A percentile compares a stretch with the other conserved stretches of the same genome.
These are phyloP conservation scores for Alosa sapidissima DNA, from an alignment of 2,797 vertebrate species.

Conservation along the genomic window DNA sequence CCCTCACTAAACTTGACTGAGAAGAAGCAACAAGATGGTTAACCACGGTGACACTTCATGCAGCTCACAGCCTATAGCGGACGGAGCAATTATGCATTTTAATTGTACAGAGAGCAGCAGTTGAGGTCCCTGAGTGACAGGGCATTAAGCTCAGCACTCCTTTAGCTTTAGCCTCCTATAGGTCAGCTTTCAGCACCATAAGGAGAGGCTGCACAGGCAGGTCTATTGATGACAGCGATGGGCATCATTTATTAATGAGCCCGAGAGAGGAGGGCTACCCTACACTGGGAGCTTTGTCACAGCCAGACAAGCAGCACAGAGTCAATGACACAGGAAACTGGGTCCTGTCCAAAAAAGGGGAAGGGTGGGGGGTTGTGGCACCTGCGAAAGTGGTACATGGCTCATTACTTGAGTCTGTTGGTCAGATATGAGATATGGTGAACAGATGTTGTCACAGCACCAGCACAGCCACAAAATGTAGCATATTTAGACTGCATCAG, in stretches of 20 bases:
- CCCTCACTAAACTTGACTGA: background rate
- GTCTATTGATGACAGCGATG: conserved; percentile 42
- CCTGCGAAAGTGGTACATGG: background rate
- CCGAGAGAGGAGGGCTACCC: conserved; percentile 35
- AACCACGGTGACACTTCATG: background rate
- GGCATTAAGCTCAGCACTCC: background rate
- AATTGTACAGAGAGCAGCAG: background rate
- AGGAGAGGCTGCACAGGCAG: conserved; percentile 29
- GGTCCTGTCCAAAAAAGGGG: background rate
- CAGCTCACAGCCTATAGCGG: background rate
- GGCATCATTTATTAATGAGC: conserved; percentile 52
- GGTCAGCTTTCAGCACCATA: background rate
- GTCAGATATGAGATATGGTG: background rate
- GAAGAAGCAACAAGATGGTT: background rate
- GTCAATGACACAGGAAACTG: conserved; percentile 23
- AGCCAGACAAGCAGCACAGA: background rate
- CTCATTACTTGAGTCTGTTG: background rate
- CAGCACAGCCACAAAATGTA: background rate
- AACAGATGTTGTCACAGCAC: background rate
- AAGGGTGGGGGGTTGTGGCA: background rate
- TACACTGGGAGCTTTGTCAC: conserved; percentile 22
- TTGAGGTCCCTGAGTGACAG: background rate
- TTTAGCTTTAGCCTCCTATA: background rate
- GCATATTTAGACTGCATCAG: background rate
- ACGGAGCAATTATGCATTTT: background rate